A percentile compares a stretch with the other conserved stretches of the same genome.
Evolutionary conservation across 2,888 invertebrate genomes (phyloP).

Genomic region (Drosophila mulleri): DNA sequence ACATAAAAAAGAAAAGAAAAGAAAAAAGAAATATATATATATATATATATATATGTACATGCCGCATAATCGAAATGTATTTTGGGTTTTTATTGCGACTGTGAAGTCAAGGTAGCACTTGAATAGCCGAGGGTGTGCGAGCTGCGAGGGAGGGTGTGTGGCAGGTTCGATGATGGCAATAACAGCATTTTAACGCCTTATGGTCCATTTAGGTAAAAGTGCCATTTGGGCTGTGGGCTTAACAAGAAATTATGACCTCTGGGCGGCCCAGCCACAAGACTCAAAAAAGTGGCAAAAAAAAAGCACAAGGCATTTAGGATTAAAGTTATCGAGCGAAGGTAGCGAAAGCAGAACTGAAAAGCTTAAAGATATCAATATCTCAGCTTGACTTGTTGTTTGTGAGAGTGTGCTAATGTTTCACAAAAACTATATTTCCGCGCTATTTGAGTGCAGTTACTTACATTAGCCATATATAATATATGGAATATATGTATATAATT

Average conservation of each 20-base stretch:
- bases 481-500: too few relatives aligned
- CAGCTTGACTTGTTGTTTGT: background rate
- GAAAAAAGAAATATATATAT: slow-evolving; percentile 1
- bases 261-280: slow-evolving; percentile 46
- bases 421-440: too few relatives aligned
- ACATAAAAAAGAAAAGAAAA: slow-evolving; percentile 10
- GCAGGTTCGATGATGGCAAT: slow-evolving; percentile 42
- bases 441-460: too few relatives aligned
- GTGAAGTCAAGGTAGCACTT: slow-evolving; percentile 54
- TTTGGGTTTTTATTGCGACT: slow-evolving; percentile 71
- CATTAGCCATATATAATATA: too few relatives aligned
- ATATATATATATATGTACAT: slow-evolving; percentile 20
- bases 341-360: background rate
- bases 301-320: slow-evolving; percentile 4
- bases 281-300: slow-evolving; percentile 43
- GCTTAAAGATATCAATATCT: background rate
- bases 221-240: slow-evolving; percentile 82
- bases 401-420: too few relatives aligned
- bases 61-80: slow-evolving; percentile 77
- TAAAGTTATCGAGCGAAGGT: slow-evolving; percentile 2
- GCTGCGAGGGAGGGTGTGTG: slow-evolving; percentile 15
- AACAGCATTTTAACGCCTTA: slow-evolving; percentile 82
- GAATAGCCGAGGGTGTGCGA: background rate
- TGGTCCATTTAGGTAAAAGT: slow-evolving; percentile 83
- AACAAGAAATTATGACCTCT: slow-evolving; percentile 82